These are phyloP conservation scores for Aplodontia rufa DNA, from an alignment of 2,113 vertebrate genomes.

Conservation along the genomic window DNA sequence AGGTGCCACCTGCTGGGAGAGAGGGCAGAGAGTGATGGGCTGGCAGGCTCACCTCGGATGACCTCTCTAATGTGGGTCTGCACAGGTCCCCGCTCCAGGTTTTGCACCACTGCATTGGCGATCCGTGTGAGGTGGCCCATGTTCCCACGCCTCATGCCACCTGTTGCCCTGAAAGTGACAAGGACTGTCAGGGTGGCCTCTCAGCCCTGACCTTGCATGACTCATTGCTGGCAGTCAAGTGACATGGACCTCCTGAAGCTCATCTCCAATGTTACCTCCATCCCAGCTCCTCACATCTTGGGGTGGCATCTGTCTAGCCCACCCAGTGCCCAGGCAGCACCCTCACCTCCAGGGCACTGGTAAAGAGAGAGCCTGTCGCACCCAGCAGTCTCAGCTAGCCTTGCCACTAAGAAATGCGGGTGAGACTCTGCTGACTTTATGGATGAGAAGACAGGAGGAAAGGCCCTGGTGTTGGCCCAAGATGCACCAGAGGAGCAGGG, in stretches of 20 bases:
- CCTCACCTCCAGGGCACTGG: rapidly evolving
- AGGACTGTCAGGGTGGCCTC: background rate
- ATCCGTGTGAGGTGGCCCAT: slow-evolving; percentile 98
- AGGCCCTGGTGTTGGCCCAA: background rate
- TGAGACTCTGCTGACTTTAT: rapidly evolving
- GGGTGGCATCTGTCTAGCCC: too few species aligned
- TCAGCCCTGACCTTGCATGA: background rate
- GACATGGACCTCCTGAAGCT: background rate
- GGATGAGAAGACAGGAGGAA: background rate
- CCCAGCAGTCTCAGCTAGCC: rapidly evolving
- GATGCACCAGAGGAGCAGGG: background rate
- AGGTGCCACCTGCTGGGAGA: background rate
- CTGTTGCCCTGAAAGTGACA: slow-evolving; percentile 87
- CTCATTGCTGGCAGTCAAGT: background rate
- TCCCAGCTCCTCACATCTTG: background rate
- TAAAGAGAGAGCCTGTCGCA: rapidly evolving
- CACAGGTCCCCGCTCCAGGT: slow-evolving; percentile 93
- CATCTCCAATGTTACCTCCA: background rate
- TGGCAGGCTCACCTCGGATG: slow-evolving; percentile 89
- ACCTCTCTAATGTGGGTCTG: slow-evolving; percentile 91
- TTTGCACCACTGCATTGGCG: slow-evolving; percentile 95
- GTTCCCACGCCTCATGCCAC: slow-evolving; percentile 94
- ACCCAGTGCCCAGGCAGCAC: background rate
- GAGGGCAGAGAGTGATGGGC: background rate
- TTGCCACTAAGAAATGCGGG: background rate